These are phyloP conservation scores for Spodoptera litura DNA, from an alignment of 1,140 invertebrate genomes.

Conservation along the genomic window DNA sequence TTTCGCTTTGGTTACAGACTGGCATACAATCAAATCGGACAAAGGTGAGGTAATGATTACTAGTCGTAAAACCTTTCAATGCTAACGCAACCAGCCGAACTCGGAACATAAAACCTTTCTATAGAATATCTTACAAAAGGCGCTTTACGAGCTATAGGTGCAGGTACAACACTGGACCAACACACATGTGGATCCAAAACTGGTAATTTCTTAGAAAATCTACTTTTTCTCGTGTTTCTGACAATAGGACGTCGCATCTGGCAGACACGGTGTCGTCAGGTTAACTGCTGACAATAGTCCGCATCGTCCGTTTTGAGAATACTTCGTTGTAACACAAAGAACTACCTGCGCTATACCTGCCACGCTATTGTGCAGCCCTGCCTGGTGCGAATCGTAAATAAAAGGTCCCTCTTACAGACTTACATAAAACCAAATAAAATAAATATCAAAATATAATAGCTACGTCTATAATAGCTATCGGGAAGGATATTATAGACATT, in stretches of 20 bases:
- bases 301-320: slow-evolving; percentile 39
- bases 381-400: slow-evolving; percentile 38
- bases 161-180: slow-evolving; percentile 62
- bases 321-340: slow-evolving; percentile 21
- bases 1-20: background rate
- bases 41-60: slow-evolving; percentile 35
- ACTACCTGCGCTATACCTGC: slow-evolving; percentile 54
- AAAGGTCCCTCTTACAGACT: slow-evolving; percentile 21
- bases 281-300: slow-evolving; percentile 52
- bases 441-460: slow-evolving; percentile 37
- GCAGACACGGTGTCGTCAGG: slow-evolving; percentile 70
- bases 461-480: slow-evolving; percentile 2
- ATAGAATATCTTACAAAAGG: slow-evolving; percentile 51
- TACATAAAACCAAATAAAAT: slow-evolving; percentile 31
- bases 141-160: slow-evolving; percentile 48
- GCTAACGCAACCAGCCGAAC: slow-evolving; percentile 31
- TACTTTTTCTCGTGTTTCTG: slow-evolving; percentile 49
- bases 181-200: slow-evolving; percentile 63
- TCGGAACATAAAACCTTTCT: slow-evolving; percentile 12
- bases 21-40: slow-evolving; percentile 19
- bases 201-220: slow-evolving; percentile 59
- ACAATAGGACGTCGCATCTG: slow-evolving; percentile 66
- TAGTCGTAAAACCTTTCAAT: slow-evolving; percentile 30
- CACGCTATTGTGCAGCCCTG: slow-evolving; percentile 26
- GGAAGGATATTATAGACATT: slow-evolving; percentile 30